These are phyloP conservation scores for Chrysaora quinquecirrha DNA, from an alignment of 30 jellyfish, hydroid and myxozoan genomes.

Conservation along the genomic window DNA sequence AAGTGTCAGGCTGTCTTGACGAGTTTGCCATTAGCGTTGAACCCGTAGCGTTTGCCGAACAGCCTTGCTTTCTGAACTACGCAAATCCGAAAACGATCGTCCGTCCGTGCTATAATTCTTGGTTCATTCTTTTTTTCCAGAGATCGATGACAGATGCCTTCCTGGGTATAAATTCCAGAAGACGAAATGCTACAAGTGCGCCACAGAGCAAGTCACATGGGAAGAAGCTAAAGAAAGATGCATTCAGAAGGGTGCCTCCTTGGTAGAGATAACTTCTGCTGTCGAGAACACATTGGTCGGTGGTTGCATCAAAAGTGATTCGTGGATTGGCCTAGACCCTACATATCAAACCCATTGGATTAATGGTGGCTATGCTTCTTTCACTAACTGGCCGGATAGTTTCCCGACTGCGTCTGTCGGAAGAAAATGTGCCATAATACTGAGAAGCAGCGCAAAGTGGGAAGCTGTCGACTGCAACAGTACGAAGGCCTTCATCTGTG, in stretches of 20 bases:
- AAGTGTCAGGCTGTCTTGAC: too few species aligned
- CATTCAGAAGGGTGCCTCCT: neutral
- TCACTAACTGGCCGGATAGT: conserved; percentile 1
- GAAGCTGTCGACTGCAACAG: neutral
- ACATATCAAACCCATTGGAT: neutral
- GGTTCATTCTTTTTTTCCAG: neutral
- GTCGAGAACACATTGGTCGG: neutral
- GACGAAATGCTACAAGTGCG: neutral
- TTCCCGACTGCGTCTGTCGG: too few species aligned
- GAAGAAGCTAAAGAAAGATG: neutral
- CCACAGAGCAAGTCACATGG: neutral
- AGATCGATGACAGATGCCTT: neutral
- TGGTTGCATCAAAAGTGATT: neutral
- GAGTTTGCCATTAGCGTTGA: too few species aligned
- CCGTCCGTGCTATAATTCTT: too few species aligned
- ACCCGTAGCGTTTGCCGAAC: too few species aligned
- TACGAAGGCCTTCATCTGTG: too few species aligned
- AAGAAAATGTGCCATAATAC: neutral
- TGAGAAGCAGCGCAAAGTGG: neutral
- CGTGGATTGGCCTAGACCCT: neutral
- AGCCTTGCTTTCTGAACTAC: too few species aligned
- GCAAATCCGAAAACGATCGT: too few species aligned
- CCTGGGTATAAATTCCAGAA: neutral
- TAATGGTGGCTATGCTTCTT: neutral
- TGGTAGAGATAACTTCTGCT: neutral